Evolutionary conservation across 2,797 vertebrate genomes (phyloP).

Genomic region (Schizothorax lantsangensis): DNA sequence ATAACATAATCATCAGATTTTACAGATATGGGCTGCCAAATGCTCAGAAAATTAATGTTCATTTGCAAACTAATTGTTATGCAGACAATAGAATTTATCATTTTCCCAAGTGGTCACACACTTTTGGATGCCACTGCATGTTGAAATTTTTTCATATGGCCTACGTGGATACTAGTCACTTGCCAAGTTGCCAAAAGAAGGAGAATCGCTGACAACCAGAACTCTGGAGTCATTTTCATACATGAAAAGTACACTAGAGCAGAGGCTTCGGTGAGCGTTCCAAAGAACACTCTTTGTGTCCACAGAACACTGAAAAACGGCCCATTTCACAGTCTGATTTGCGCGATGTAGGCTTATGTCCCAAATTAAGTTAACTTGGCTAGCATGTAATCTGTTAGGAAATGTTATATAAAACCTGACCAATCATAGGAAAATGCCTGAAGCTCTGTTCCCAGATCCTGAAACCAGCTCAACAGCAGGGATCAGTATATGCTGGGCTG

Average conservation of each 20-base stretch:
- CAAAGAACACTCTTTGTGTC: constrained; percentile 41
- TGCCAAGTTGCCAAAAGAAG: constrained; percentile 10
- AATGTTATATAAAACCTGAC: constrained; percentile 48
- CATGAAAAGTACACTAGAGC: constrained; percentile 28
- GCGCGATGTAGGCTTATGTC: constrained; percentile 33
- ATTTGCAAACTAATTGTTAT: background rate
- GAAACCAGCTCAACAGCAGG: constrained; percentile 43
- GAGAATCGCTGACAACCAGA: constrained; percentile 25
- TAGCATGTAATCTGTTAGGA: constrained; percentile 52
- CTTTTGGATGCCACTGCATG: background rate
- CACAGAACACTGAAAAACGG: constrained; percentile 25
- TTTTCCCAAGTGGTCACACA: background rate
- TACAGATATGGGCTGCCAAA: background rate
- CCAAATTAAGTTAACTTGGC: constrained; percentile 46
- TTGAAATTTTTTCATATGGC: background rate
- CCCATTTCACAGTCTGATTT: constrained; percentile 47
- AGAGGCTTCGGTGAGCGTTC: constrained; percentile 18
- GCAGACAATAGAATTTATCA: background rate
- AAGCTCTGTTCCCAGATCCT: constrained; percentile 32
- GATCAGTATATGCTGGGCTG: constrained; percentile 32
- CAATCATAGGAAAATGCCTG: constrained; percentile 28
- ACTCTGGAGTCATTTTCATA: constrained; percentile 20
- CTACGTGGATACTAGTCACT: background rate
- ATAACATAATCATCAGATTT: background rate
- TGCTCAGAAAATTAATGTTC: background rate